Evolutionary conservation across 1,140 invertebrate species (phyloP).

Genomic region (Cotesia vestalis): DNA sequence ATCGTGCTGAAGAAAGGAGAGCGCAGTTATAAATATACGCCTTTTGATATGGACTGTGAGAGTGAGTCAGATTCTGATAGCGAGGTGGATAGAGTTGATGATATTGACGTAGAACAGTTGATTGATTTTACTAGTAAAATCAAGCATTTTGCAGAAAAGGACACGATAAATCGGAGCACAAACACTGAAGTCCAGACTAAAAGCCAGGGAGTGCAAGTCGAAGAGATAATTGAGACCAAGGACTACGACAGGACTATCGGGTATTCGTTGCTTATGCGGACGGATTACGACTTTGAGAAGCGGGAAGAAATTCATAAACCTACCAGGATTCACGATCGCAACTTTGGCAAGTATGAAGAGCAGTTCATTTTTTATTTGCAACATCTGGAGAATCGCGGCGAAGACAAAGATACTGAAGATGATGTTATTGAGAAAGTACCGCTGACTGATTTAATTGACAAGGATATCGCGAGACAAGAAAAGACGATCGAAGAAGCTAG

Average conservation of each 20-base stretch:
- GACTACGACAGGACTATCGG: slow-evolving; percentile 59
- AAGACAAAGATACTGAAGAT: slow-evolving; percentile 31
- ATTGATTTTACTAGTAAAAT: slow-evolving; percentile 23
- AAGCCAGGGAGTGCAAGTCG: slow-evolving; percentile 50
- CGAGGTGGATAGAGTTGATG: slow-evolving; percentile 38
- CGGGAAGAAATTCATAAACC: slow-evolving; percentile 34
- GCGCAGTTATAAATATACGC: slow-evolving; percentile 24
- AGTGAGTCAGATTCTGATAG: slow-evolving; percentile 54
- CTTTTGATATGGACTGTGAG: slow-evolving; percentile 58
- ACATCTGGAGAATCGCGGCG: slow-evolving; percentile 48
- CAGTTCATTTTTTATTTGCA: slow-evolving; percentile 57
- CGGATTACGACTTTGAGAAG: slow-evolving; percentile 37
- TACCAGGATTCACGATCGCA: slow-evolving; percentile 35
- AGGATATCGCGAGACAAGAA: slow-evolving; percentile 20
- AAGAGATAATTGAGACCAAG: slow-evolving; percentile 42
- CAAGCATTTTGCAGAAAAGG: slow-evolving; percentile 34
- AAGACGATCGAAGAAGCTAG: not conserved
- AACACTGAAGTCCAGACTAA: slow-evolving; percentile 27
- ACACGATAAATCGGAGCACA: slow-evolving; percentile 38
- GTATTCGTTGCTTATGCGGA: slow-evolving; percentile 48
- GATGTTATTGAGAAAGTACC: slow-evolving; percentile 47
- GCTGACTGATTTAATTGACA: slow-evolving; percentile 53
- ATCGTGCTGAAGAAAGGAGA: slow-evolving; percentile 25
- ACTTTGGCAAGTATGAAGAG: slow-evolving; percentile 55
- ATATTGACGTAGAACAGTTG: slow-evolving; percentile 15